Evolutionary conservation across 2,888 invertebrate genomes (phyloP).

Genomic region (Harpalus rubripes): DNA sequence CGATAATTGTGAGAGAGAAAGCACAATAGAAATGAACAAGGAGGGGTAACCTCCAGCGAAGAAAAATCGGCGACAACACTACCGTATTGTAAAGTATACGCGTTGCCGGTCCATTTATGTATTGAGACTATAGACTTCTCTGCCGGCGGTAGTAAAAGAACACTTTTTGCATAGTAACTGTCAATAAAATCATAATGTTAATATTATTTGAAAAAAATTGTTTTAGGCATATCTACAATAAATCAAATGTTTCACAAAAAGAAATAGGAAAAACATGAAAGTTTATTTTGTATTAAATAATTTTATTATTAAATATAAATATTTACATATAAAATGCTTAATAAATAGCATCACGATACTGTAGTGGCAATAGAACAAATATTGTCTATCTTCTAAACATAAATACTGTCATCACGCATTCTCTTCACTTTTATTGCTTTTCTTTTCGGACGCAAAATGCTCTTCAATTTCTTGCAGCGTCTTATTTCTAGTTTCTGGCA

Average conservation of each 20-base stretch:
- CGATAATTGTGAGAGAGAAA: too few species aligned
- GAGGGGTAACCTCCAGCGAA: too few species aligned
- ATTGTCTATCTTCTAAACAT: constrained; percentile 29
- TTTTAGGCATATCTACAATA: too few species aligned
- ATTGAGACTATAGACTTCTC: too few species aligned
- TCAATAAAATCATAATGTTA: too few species aligned
- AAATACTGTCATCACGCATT: constrained; percentile 59
- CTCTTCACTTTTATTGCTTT: constrained; percentile 56
- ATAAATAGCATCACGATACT: constrained; percentile 66
- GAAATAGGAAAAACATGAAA: background rate
- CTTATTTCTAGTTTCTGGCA: constrained; percentile 85
- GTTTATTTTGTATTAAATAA: constrained; percentile 36
- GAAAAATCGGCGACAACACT: too few species aligned
- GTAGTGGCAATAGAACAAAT: constrained; percentile 47
- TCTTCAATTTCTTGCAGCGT: constrained; percentile 84
- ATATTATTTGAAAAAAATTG: too few species aligned
- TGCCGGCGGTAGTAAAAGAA: too few species aligned
- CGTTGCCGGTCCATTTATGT: too few species aligned
- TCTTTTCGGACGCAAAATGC: constrained; percentile 58
- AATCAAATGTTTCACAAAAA: background rate
- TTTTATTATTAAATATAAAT: constrained; percentile 62
- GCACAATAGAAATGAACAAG: too few species aligned
- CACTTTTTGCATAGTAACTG: too few species aligned
- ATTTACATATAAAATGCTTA: constrained; percentile 65
- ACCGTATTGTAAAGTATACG: too few species aligned